phyloP scores from a whole-genome alignment of 2,113 vertebrate genomes.

The Anser cygnoides region DNA sequence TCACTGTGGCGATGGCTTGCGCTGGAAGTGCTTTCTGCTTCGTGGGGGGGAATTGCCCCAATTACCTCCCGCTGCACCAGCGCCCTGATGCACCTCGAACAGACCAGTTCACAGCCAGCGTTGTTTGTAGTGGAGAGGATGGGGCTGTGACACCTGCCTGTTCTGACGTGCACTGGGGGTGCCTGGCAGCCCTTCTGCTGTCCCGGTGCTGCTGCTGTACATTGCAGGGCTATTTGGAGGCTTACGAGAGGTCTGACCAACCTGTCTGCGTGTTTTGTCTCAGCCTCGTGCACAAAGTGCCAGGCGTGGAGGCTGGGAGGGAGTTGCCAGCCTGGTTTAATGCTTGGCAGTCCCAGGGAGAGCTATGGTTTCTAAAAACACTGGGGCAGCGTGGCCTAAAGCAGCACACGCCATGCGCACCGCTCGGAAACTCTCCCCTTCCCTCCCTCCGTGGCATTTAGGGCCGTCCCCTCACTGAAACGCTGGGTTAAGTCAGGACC shows the following conservation, averaged over 20 bases:
- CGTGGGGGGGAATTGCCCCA: not conserved
- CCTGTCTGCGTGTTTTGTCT: not conserved
- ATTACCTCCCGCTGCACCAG: fast-evolving
- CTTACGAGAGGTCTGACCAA: not conserved
- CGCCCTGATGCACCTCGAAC: not conserved
- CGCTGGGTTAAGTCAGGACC: not conserved
- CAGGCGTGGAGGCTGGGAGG: not conserved
- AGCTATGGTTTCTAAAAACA: not conserved
- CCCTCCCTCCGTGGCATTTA: not conserved
- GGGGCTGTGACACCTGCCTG: not conserved
- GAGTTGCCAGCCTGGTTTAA: not conserved
- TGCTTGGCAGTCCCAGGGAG: not conserved
- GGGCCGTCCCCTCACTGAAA: not conserved
- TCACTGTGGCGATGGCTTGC: not conserved
- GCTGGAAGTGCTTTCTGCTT: not conserved
- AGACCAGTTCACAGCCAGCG: not conserved
- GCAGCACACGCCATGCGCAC: not conserved
- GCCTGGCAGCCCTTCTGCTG: not conserved
- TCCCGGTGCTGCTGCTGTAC: not conserved
- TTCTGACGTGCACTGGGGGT: not conserved
- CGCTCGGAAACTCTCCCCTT: not conserved
- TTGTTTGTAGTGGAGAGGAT: not conserved
- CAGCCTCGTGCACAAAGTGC: not conserved
- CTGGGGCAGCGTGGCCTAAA: not conserved
- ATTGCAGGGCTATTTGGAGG: not conserved